Base-by-base conservation (phyloP, 2,797 vertebrate genomes). In the Thalassophryne amazonica region DNA sequence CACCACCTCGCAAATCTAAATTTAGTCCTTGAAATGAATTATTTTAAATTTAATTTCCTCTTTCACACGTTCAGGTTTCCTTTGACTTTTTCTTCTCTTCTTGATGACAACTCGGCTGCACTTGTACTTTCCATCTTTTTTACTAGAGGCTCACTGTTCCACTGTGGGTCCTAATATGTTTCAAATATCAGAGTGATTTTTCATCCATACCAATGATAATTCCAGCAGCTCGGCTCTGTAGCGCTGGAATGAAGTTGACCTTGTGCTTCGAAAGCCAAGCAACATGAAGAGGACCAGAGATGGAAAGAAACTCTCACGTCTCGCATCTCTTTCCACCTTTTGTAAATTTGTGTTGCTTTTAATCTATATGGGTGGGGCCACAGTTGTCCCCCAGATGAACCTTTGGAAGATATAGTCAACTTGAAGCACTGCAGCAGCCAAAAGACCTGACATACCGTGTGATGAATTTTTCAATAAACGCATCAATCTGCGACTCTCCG, bases 161-260 rank as follows among this genome's bases (percentile, higher is more conserved):
- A 23, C 54, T 38, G 7, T 31, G 24, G 36, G n/a, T 20, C 45
- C n/a, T 57, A 65, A 55, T 36, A 46, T 51, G 30, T 69, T 63
- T 53, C 33, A 32, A 46, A 67, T 46, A 67, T 53, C 33, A 25
- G 29, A 68, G 54, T 3, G n/a, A 49, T 67, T 62, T 60, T 60
- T 76, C 57, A 73, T 58, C 54, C 35, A 19, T 20, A 34, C 37
- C 7, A 5, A 48, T 40, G 54, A 59, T 39, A 63, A 27, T 54
- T 56, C 34, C 28, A 12, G 9, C 2, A 5, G 28, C 12, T 20
- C 2, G 20, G 38, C 45, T 69, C 22, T 18, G 36, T 15, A 1
- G 60, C 34, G 24, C 7, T 43, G 49, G 34, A 60, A 51, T 35
- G 17, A 48, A 58, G 34, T 52, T 58, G 53, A 69, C 70, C 65